phyloP scores from a whole-genome alignment of 2,797 vertebrate species.

The Rhincodon typus region DNA sequence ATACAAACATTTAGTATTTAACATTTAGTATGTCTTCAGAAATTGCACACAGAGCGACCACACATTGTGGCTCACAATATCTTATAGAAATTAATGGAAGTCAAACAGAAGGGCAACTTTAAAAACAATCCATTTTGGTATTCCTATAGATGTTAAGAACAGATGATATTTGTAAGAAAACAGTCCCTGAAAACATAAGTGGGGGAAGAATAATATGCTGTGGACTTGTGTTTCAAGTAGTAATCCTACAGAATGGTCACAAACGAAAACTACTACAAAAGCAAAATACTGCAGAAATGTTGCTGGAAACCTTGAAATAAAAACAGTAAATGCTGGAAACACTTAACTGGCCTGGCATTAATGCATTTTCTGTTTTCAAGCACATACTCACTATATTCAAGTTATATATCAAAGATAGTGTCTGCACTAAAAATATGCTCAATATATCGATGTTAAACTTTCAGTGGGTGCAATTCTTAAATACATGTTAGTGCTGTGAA shows the following conservation, averaged over 20 bases:
- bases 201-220: not conserved
- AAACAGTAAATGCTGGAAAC: not conserved
- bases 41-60: not conserved
- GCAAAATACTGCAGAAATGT: not conserved
- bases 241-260: not conserved
- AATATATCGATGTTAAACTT: not conserved
- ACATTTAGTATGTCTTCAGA: not conserved
- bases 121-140: not conserved
- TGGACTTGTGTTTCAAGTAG: not conserved
- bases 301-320: not conserved
- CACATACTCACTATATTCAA: not conserved
- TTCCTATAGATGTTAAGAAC: not conserved
- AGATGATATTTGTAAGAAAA: not conserved
- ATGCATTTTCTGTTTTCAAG: not conserved
- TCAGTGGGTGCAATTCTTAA: not conserved
- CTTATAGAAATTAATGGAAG: not conserved
- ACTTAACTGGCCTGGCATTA: not conserved
- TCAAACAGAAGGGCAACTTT: not conserved
- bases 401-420: not conserved
- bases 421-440: not conserved
- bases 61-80: not conserved
- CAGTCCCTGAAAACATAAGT: not conserved
- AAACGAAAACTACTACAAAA: not conserved
- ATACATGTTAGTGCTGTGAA: not conserved
- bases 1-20: not conserved